phyloP scores from a whole-genome alignment of 2,888 invertebrate species.

The Diachrysia chrysitis region DNA sequence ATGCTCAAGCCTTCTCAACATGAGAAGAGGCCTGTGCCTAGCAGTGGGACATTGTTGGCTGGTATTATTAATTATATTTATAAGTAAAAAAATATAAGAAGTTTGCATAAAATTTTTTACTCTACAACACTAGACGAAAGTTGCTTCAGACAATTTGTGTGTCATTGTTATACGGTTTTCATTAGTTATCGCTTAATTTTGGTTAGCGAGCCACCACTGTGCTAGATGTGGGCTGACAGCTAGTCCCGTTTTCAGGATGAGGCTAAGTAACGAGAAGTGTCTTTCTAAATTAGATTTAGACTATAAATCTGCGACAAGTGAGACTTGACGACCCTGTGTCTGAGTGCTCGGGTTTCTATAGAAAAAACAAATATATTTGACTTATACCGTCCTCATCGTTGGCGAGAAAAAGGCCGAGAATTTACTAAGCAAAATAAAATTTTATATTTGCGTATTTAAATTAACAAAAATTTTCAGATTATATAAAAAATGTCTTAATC shows the following conservation, averaged over 20 bases:
- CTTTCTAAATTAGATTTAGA: slow-evolving; percentile 26
- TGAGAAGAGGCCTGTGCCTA: too few species aligned
- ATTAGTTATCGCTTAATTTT: slow-evolving; percentile 51
- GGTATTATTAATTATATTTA: too few species aligned
- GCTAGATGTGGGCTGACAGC: slow-evolving; percentile 31
- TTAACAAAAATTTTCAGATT: too few species aligned
- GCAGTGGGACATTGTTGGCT: too few species aligned
- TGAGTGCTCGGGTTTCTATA: background rate
- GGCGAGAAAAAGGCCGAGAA: too few species aligned
- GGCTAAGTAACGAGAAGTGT: slow-evolving; percentile 20
- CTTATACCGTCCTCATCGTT: background rate
- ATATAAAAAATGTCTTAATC: too few species aligned
- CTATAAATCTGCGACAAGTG: slow-evolving; percentile 1
- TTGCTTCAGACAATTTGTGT: slow-evolving; percentile 20
- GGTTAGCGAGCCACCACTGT: slow-evolving; percentile 26
- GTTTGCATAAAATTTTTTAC: too few species aligned
- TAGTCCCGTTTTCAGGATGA: slow-evolving; percentile 38
- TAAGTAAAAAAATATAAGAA: too few species aligned
- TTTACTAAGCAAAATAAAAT: too few species aligned
- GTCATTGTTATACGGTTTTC: slow-evolving; percentile 52
- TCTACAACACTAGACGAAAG: slow-evolving; percentile 30
- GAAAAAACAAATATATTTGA: background rate
- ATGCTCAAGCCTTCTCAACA: too few species aligned
- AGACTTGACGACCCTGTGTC: background rate
- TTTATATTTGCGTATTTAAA: too few species aligned